Evolutionary conservation across 2,888 invertebrate species (phyloP), one percentile per base, ranked within the genome.

Genomic region (Cylloceria caligata): DNA sequence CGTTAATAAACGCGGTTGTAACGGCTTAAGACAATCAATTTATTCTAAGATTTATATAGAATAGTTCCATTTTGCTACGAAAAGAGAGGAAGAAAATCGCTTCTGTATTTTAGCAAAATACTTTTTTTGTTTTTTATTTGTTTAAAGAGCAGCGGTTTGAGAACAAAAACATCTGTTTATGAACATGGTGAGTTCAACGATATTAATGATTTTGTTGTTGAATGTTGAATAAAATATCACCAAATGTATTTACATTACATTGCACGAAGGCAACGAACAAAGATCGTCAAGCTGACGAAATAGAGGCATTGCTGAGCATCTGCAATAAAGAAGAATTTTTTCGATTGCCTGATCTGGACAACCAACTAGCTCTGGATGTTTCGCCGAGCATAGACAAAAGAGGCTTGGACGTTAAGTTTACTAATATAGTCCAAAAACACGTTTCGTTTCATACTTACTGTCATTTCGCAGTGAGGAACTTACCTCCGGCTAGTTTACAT

Each of bases 401-500:
- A 3, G 3, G 16, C 0, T 30, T 80, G 13, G 64, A 65, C 13
- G 69, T 80, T 2, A 80, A 55, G 16, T 75, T 69, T 39, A 55
- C 55, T 19, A 80, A 75, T 1, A 36, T 47, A 0, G 27, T 69
- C 2, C 21, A 45, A 6, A 24, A 7, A 5, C 36, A 64, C 27
- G 6, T 42, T 9, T 2, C 69, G 7, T 19, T 30, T 1, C 52
- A 16, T 6, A 55, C 36, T 5, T 80, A 42, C 21, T n/a, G 52
- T 19, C 74, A 36, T 27, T 80, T 86, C 47, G 49, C 57, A 9
- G 72, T 90, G 9, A 79, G 84, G 57, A 77, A 88, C 49, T 79
- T 91, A 24, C 90, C 91, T 7, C 87, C 88, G 1, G 52, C 87
- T 27, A 80, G 68, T 34, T 42, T 91, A 5, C 84, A 86, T 11